phyloP scores from a whole-genome alignment of 1,140 invertebrate species.

The Nymphalis io region DNA sequence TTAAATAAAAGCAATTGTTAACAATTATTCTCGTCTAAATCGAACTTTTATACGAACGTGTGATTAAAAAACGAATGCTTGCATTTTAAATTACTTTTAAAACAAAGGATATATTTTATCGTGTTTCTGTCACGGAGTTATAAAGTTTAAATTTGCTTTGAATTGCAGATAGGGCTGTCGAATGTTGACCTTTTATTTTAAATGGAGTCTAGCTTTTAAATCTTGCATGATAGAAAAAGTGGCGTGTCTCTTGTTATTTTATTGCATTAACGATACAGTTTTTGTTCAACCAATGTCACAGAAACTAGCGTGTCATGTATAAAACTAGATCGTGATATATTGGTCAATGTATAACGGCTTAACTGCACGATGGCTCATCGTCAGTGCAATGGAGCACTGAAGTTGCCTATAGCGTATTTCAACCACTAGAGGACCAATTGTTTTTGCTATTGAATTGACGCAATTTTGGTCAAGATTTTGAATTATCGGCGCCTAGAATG shows the following conservation, averaged over 20 bases:
- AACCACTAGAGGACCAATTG: too few species aligned
- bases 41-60: background rate
- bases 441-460: too few species aligned
- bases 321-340: conserved; percentile 4
- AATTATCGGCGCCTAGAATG: too few species aligned
- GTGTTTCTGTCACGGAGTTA: background rate
- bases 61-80: background rate
- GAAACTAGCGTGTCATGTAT: background rate
- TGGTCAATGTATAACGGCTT: background rate
- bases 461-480: too few species aligned
- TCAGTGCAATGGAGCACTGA: background rate
- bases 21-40: background rate
- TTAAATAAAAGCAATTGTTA: too few species aligned
- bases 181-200: background rate
- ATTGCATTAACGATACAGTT: background rate
- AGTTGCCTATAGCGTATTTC: background rate
- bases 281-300: background rate
- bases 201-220: background rate
- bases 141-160: conserved; percentile 1
- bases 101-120: conserved; percentile 7
- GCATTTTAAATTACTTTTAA: background rate
- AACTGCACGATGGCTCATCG: background rate
- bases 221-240: background rate
- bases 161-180: background rate
- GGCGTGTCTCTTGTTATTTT: background rate